Conservation (phyloP, 2,888 invertebrate genomes). For the Rhingia rostrata region DNA sequence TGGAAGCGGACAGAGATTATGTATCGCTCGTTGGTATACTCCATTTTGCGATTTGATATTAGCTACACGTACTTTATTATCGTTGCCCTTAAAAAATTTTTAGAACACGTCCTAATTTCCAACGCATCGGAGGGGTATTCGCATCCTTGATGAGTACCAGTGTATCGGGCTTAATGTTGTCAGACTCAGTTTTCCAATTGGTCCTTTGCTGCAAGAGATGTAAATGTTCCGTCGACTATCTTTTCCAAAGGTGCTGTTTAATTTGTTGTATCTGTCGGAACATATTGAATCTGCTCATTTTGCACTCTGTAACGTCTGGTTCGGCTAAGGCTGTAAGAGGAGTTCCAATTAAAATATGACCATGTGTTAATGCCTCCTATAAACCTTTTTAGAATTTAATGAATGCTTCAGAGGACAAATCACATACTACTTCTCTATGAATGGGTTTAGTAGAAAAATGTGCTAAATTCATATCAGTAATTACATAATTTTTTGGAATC, state of each 20-base stretch:
- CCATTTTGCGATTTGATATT: neutral
- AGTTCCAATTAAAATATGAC: too few relatives aligned
- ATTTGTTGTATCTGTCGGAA: neutral
- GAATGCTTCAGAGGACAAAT: slow-evolving; percentile 19
- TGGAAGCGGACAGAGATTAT: neutral
- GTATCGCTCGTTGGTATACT: neutral
- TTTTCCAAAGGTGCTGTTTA: neutral
- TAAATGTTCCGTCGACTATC: neutral
- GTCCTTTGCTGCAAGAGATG: too few relatives aligned
- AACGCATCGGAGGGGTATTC: too few relatives aligned
- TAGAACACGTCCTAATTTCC: neutral
- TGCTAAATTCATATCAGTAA: too few relatives aligned
- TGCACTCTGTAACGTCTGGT: too few relatives aligned
- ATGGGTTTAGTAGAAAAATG: slow-evolving; percentile 3
- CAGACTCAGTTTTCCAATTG: too few relatives aligned
- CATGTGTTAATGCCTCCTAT: too few relatives aligned
- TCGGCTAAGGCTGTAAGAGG: neutral
- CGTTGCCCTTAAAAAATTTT: neutral
- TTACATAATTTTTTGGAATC: neutral
- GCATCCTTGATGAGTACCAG: neutral
- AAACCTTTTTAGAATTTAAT: slow-evolving; percentile 8
- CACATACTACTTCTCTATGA: neutral
- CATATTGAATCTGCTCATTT: neutral
- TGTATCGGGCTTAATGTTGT: neutral
- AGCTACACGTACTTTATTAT: slow-evolving; percentile 2